These are phyloP conservation scores for Lordiphosa mommai DNA, from an alignment of 1,140 invertebrate genomes.

Conservation along the genomic window DNA sequence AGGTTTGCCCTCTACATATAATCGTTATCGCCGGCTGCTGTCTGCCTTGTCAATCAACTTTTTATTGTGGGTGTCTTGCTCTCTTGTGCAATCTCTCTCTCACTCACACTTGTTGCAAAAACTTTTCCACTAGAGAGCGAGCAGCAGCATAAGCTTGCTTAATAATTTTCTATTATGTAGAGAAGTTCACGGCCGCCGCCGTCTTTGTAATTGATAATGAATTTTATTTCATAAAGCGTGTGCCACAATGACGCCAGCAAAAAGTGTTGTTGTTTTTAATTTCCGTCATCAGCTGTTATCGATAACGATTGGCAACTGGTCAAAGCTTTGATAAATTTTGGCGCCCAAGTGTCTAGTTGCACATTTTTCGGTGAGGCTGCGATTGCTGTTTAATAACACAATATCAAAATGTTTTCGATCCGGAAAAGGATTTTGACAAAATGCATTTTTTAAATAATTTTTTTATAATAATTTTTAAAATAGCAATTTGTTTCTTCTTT, in stretches of 20 bases:
- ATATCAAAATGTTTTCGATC: too few relatives aligned
- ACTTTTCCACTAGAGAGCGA: conserved; percentile 34
- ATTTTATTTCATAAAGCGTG: conserved; percentile 2
- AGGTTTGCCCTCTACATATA: conserved; percentile 15
- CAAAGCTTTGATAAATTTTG: too few relatives aligned
- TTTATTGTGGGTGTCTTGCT: conserved; percentile 10
- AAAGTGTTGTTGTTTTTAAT: conserved; percentile 1
- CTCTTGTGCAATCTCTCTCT: neutral
- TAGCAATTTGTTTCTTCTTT: too few relatives aligned
- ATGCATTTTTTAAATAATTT: too few relatives aligned
- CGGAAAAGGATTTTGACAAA: too few relatives aligned
- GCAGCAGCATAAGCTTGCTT: neutral
- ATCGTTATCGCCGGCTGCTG: conserved; percentile 59
- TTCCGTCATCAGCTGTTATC: too few relatives aligned
- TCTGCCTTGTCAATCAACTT: conserved; percentile 30
- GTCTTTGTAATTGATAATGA: conserved; percentile 1
- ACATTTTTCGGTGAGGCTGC: too few relatives aligned
- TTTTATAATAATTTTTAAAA: too few relatives aligned
- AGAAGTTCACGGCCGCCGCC: conserved; percentile 27
- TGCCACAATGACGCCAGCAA: neutral
- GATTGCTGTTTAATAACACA: too few relatives aligned
- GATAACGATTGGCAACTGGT: conserved; percentile 43
- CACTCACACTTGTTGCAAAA: conserved; percentile 9
- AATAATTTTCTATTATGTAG: too few relatives aligned
- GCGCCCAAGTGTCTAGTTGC: too few relatives aligned